Evolutionary conservation across 2,797 vertebrate genomes (phyloP).

Genomic region (Centroberyx gerrardi): DNA sequence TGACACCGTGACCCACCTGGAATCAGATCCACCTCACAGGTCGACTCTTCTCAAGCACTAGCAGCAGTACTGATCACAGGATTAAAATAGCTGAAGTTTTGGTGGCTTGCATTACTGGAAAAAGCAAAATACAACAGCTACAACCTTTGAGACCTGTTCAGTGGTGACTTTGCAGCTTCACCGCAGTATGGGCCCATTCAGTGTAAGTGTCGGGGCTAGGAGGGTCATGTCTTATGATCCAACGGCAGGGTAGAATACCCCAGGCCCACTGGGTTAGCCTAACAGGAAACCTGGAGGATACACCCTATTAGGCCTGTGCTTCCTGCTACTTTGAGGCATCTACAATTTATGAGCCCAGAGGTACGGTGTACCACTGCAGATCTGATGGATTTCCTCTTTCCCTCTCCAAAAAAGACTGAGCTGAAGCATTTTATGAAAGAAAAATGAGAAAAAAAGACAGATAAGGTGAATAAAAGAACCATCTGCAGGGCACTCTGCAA

Average conservation of each 20-base stretch:
- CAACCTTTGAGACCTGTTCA: not conserved
- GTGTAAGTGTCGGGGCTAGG: constrained; percentile 62
- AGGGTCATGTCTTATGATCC: constrained; percentile 63
- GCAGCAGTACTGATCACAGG: constrained; percentile 1
- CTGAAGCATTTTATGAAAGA: constrained; percentile 77
- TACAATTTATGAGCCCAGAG: constrained; percentile 83
- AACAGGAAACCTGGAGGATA: constrained; percentile 87
- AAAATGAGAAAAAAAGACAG: constrained; percentile 74
- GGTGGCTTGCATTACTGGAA: not conserved
- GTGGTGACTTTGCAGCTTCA: constrained; percentile 56
- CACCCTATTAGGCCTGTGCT: constrained; percentile 85
- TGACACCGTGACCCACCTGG: not conserved
- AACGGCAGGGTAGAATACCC: constrained; percentile 63
- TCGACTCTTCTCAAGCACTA: not conserved
- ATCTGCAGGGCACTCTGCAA: constrained; percentile 85
- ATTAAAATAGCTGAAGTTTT: constrained; percentile 4
- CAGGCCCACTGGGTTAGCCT: constrained; percentile 76
- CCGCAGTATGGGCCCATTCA: constrained; percentile 61
- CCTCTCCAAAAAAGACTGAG: constrained; percentile 71
- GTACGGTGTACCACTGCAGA: constrained; percentile 78
- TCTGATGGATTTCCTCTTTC: constrained; percentile 88
- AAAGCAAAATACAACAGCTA: constrained; percentile 11
- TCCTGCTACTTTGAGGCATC: constrained; percentile 87
- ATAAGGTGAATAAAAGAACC: constrained; percentile 84
- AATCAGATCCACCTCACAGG: constrained; percentile 8